Conservation (phyloP, 2,888 invertebrate genomes). For the Hecatera dysodea region DNA sequence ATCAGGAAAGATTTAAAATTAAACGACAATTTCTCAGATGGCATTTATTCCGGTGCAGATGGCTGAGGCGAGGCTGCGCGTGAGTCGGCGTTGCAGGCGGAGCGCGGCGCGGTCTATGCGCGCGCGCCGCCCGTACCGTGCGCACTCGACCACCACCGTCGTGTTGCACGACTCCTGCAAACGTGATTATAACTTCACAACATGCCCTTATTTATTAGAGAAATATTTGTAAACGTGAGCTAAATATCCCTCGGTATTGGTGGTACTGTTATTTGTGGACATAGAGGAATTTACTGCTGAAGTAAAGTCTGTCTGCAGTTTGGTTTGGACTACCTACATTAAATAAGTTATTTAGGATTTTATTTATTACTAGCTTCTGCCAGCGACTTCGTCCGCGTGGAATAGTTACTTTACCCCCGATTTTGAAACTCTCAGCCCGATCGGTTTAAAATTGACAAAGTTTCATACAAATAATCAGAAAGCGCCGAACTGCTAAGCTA, state of each 20-base stretch:
- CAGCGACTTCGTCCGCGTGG: too few species aligned
- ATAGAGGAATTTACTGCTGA: constrained; percentile 11
- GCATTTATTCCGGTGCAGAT: constrained; percentile 80
- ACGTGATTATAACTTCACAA: constrained; percentile 69
- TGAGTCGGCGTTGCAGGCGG: constrained; percentile 77
- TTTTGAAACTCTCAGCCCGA: too few species aligned
- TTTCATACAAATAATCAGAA: too few species aligned
- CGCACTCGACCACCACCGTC: constrained; percentile 85
- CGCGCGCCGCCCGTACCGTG: constrained; percentile 78
- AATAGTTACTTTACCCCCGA: too few species aligned
- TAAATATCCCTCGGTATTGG: constrained; percentile 56
- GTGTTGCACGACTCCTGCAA: constrained; percentile 88
- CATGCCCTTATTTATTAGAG: constrained; percentile 71
- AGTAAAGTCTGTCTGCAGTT: constrained; percentile 1
- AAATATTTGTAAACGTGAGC: constrained; percentile 68
- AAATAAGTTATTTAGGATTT: neutral
- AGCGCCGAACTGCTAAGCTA: too few species aligned
- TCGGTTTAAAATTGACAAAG: too few species aligned
- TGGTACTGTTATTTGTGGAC: constrained; percentile 36
- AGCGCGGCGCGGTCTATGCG: constrained; percentile 82
- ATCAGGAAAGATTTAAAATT: neutral
- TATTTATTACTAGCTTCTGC: neutral
- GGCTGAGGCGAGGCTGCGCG: constrained; percentile 74
- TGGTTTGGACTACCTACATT: neutral
- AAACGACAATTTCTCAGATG: constrained; percentile 59